These are phyloP conservation scores for Saccostrea echinata DNA, from an alignment of 1,140 invertebrate genomes.

Conservation along the genomic window DNA sequence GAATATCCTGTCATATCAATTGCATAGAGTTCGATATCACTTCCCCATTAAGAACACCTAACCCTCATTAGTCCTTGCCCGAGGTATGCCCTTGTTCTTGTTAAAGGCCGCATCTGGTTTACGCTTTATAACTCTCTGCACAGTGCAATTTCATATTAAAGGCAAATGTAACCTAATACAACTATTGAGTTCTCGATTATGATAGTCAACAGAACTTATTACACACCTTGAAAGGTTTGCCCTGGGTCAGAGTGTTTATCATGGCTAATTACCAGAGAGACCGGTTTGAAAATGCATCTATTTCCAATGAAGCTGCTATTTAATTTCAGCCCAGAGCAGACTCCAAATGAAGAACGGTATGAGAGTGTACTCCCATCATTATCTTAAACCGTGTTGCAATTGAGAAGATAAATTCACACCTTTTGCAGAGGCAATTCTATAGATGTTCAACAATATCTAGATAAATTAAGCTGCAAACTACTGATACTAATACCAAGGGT, in stretches of 20 bases:
- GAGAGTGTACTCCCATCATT: no score
- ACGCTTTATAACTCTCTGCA: neutral
- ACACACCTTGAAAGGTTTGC: neutral
- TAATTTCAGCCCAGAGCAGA: no score
- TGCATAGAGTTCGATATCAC: no score
- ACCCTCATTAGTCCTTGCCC: neutral
- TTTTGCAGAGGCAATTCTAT: no score
- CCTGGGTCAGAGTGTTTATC: neutral
- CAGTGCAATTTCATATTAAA: neutral
- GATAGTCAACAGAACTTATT: neutral
- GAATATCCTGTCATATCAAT: neutral
- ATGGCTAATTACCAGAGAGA: neutral
- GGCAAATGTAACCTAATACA: neutral
- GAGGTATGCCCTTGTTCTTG: neutral
- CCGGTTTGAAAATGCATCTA: neutral
- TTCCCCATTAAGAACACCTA: neutral
- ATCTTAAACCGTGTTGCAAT: no score
- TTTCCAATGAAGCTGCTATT: no score
- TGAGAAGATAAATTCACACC: no score
- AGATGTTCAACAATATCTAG: no score
- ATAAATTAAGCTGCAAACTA: no score
- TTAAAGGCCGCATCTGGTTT: neutral
- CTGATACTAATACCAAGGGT: no score
- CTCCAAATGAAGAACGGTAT: no score
- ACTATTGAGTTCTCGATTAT: neutral